Evolutionary conservation across 2,797 vertebrate species (phyloP).

Genomic region (Amblyraja radiata): DNA sequence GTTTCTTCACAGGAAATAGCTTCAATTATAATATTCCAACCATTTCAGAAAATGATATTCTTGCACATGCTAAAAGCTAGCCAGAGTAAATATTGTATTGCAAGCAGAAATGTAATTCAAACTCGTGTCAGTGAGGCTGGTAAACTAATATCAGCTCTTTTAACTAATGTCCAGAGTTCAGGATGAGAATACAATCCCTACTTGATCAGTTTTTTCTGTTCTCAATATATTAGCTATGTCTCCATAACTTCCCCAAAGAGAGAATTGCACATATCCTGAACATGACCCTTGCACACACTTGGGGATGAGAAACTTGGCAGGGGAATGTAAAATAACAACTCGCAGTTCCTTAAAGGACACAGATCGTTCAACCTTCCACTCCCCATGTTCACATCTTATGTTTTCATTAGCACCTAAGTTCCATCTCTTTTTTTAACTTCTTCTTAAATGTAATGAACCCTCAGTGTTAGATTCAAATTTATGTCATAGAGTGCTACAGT

Average conservation of each 20-base stretch:
- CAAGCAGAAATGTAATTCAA: not conserved
- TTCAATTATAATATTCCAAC: not conserved
- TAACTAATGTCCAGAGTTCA: not conserved
- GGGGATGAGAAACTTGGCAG: not conserved
- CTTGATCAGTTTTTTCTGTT: not conserved
- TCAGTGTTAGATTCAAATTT: too few relatives aligned
- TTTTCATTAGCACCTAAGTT: too few relatives aligned
- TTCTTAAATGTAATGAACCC: too few relatives aligned
- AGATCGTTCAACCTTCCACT: not conserved
- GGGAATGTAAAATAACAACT: too few relatives aligned
- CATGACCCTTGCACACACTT: not conserved
- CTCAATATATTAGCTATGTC: too few relatives aligned
- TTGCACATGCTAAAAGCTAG: not conserved
- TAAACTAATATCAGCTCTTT: not conserved
- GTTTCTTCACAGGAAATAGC: conserved; percentile 15
- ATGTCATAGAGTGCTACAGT: too few relatives aligned
- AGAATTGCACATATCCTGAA: not conserved
- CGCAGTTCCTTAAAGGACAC: not conserved
- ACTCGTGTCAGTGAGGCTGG: not conserved
- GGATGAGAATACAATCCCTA: not conserved
- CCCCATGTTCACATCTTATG: too few relatives aligned
- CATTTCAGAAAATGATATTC: conserved; percentile 24
- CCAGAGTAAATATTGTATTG: not conserved
- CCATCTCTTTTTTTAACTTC: too few relatives aligned
- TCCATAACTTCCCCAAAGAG: too few relatives aligned